These are phyloP conservation scores for Kryptopterus vitreolus DNA, from an alignment of 2,797 vertebrate genomes.

Conservation along the genomic window DNA sequence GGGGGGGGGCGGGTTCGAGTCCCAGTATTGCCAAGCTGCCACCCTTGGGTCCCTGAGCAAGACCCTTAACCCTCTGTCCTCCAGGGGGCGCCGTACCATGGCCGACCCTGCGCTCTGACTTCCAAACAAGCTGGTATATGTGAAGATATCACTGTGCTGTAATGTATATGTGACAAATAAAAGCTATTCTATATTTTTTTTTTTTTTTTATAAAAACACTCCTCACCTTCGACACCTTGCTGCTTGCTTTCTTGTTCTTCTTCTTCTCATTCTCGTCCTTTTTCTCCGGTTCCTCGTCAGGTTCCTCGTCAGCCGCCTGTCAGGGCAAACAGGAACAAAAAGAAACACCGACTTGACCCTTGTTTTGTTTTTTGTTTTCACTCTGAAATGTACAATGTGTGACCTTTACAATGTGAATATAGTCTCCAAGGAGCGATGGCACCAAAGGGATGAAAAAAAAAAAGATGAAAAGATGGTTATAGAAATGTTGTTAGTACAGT, in stretches of 20 bases:
- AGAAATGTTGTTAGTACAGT: not conserved
- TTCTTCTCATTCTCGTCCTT: slow-evolving; percentile 59
- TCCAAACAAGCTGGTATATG: too few relatives aligned
- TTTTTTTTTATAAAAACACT: too few relatives aligned
- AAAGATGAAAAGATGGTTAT: not conserved
- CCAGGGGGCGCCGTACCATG: too few relatives aligned
- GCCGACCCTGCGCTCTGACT: too few relatives aligned
- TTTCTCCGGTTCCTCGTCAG: slow-evolving; percentile 58
- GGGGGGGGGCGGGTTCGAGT: too few relatives aligned
- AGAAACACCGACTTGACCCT: not conserved
- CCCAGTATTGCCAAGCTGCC: too few relatives aligned
- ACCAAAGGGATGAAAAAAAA: not conserved
- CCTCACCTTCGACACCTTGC: slow-evolving; percentile 57
- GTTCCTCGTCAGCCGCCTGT: slow-evolving; percentile 64
- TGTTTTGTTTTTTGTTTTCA: not conserved
- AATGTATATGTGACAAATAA: too few relatives aligned
- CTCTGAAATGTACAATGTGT: not conserved
- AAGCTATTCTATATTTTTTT: too few relatives aligned
- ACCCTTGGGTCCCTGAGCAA: too few relatives aligned
- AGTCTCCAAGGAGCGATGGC: not conserved
- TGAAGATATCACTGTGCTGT: too few relatives aligned
- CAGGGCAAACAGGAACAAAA: slow-evolving; percentile 10
- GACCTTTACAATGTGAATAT: not conserved
- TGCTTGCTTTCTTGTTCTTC: slow-evolving; percentile 57
- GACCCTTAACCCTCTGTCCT: too few relatives aligned